Evolutionary conservation across 2,797 vertebrate species (phyloP).

Genomic region (Hippopotamyrus pictus): DNA sequence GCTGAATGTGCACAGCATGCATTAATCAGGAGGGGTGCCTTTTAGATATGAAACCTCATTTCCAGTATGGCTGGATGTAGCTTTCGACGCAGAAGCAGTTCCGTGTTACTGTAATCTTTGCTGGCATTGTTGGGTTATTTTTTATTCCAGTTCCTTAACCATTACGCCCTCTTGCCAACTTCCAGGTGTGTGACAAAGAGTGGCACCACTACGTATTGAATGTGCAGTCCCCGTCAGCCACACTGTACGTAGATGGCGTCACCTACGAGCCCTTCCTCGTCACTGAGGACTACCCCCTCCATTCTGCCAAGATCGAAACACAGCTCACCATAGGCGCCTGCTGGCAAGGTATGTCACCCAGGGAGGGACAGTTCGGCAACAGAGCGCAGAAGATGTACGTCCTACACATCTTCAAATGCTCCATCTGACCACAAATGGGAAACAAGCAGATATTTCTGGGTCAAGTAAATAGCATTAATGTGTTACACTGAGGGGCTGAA

Average conservation of each 20-base stretch:
- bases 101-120: background rate
- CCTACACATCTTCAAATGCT: background rate
- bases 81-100: background rate
- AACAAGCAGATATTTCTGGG: background rate
- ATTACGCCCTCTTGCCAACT: background rate
- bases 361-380: background rate
- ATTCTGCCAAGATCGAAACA: constrained; percentile 77
- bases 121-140: background rate
- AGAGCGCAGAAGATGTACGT: background rate
- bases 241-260: constrained; percentile 82
- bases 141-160: background rate
- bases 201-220: constrained; percentile 97
- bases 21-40: background rate
- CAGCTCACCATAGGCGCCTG: constrained; percentile 94
- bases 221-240: constrained; percentile 78
- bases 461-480: background rate
- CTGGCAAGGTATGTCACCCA: constrained; percentile 86
- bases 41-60: background rate
- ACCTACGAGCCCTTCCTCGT: constrained; percentile 89
- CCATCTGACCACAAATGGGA: background rate
- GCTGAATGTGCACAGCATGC: background rate
- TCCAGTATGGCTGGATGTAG: background rate
- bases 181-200: constrained; percentile 88
- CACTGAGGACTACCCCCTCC: constrained; percentile 90
- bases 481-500: background rate